phyloP scores from a whole-genome alignment of 2,888 invertebrate species.

The Mongoloraphidia duomilia region DNA sequence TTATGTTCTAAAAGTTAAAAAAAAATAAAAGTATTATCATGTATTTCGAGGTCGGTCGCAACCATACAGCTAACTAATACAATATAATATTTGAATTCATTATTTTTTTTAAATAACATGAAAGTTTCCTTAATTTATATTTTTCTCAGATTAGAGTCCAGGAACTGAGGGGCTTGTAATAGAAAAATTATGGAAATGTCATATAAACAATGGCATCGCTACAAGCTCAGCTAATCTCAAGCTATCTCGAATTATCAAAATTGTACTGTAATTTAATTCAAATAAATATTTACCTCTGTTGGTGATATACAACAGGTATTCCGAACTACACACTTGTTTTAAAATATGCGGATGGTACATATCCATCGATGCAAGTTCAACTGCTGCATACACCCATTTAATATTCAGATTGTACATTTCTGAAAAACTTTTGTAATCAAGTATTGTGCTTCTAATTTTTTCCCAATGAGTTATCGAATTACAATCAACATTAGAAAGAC shows the following conservation, averaged over 20 bases:
- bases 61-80: too few relatives aligned
- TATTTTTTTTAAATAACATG: too few relatives aligned
- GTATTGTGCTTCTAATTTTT: slow-evolving; percentile 30
- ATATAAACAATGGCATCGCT: too few relatives aligned
- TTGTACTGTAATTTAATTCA: slow-evolving; percentile 13
- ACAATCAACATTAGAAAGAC: slow-evolving; percentile 31
- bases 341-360: slow-evolving; percentile 40
- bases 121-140: not conserved
- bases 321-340: slow-evolving; percentile 33
- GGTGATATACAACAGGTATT: slow-evolving; percentile 29
- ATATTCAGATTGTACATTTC: slow-evolving; percentile 21
- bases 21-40: slow-evolving; percentile 2
- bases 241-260: too few relatives aligned
- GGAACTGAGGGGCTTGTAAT: too few relatives aligned
- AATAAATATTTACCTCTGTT: slow-evolving; percentile 25
- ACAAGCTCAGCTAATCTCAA: too few relatives aligned
- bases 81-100: too few relatives aligned
- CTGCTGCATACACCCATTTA: slow-evolving; percentile 26
- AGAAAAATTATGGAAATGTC: too few relatives aligned
- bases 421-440: slow-evolving; percentile 27
- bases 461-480: slow-evolving; percentile 32
- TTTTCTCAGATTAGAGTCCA: not conserved
- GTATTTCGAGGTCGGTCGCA: too few relatives aligned
- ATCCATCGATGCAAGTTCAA: slow-evolving; percentile 42
- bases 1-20: slow-evolving; percentile 21